Evolutionary conservation across 2,797 vertebrate genomes (phyloP).

Genomic region (Discoglossus pictus): DNA sequence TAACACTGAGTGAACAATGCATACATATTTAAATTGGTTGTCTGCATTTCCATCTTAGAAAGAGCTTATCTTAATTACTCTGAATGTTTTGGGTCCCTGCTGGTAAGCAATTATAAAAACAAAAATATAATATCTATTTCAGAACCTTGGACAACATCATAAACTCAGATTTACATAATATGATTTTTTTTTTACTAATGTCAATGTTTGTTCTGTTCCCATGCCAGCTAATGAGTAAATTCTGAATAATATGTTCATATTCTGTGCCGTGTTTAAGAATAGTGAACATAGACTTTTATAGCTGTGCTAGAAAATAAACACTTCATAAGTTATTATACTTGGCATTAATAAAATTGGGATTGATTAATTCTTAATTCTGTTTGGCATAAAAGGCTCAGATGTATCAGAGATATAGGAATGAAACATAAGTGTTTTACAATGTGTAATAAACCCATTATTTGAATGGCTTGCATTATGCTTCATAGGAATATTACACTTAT

Average conservation of each 20-base stretch:
- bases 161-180: background rate
- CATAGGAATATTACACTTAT: no score
- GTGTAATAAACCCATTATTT: background rate
- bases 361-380: background rate
- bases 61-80: background rate
- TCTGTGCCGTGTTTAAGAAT: background rate
- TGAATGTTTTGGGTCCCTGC: background rate
- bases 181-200: background rate
- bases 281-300: background rate
- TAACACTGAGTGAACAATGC: no score
- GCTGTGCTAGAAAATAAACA: background rate
- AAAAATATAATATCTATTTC: background rate
- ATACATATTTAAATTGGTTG: background rate
- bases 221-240: background rate
- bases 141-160: background rate
- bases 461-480: no score
- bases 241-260: background rate
- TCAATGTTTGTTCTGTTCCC: background rate
- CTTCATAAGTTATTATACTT: background rate
- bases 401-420: no score
- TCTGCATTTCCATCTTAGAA: background rate
- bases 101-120: no score
- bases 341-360: background rate
- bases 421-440: background rate
- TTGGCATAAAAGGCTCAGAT: background rate